phyloP scores from a whole-genome alignment of 2,797 vertebrate species.

The Crotalus adamanteus region DNA sequence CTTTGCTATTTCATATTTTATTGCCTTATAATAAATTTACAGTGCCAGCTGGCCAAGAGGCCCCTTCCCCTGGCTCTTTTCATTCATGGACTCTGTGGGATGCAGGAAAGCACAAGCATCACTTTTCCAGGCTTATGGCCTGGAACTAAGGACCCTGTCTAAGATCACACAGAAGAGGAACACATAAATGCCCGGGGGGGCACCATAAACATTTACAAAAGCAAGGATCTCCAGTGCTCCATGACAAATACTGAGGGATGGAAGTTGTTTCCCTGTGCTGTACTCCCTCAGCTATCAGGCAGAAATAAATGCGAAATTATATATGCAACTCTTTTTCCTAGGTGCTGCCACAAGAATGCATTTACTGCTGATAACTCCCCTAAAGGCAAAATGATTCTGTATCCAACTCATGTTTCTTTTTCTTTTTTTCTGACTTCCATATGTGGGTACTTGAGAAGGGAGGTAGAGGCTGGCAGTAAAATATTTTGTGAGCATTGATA shows the following conservation, averaged over 20 bases:
- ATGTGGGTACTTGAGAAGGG: neutral
- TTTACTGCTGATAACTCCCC: conserved; percentile 16
- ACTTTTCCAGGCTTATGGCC: conserved; percentile 45
- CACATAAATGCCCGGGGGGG: conserved; percentile 56
- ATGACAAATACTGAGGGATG: conserved; percentile 54
- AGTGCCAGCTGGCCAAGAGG: conserved; percentile 48
- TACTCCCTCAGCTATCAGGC: neutral
- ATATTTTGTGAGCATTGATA: conserved; percentile 10
- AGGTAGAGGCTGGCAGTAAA: conserved; percentile 1
- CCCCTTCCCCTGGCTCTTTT: conserved; percentile 53
- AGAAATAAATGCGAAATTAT: conserved; percentile 18
- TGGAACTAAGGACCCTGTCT: conserved; percentile 52
- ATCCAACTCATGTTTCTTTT: conserved; percentile 25
- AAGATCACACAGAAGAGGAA: conserved; percentile 56
- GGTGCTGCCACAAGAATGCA: conserved; percentile 15
- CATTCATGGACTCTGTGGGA: conserved; percentile 36
- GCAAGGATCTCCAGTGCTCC: conserved; percentile 48
- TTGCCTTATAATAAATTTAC: conserved; percentile 62
- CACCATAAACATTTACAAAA: conserved; percentile 60
- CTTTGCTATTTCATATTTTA: conserved; percentile 59
- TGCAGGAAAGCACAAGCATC: conserved; percentile 37
- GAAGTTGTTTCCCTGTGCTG: conserved; percentile 11
- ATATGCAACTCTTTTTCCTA: neutral
- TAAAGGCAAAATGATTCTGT: conserved; percentile 29
- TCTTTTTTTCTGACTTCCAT: neutral